These are phyloP conservation scores for Pachyuromys duprasi DNA, from an alignment of 2,797 vertebrate genomes.

Conservation along the genomic window DNA sequence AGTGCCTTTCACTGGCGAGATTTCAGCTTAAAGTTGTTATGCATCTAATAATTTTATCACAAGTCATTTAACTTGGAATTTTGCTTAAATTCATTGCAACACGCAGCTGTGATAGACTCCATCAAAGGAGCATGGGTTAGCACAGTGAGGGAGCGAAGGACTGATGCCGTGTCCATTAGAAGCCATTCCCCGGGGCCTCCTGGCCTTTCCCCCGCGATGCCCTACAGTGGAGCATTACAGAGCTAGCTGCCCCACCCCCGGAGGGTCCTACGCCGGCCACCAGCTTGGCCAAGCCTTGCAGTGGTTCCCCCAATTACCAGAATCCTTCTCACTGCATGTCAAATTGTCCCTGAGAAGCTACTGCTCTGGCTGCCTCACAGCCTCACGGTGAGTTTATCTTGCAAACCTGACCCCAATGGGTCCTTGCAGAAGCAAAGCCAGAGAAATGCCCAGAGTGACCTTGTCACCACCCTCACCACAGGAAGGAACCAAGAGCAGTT, in stretches of 20 bases:
- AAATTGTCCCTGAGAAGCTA: not conserved
- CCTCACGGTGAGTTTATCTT: slow-evolving; percentile 70
- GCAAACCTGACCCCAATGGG: slow-evolving; percentile 32
- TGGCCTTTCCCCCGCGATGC: not conserved
- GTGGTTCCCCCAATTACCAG: rapidly evolving
- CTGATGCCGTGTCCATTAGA: slow-evolving; percentile 26
- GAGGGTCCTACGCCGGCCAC: not conserved
- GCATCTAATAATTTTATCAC: slow-evolving; percentile 73
- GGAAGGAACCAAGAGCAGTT: not conserved
- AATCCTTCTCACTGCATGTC: rapidly evolving
- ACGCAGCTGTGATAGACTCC: slow-evolving; percentile 72
- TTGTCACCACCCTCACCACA: rapidly evolving
- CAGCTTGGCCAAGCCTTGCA: rapidly evolving
- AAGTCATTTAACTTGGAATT: slow-evolving; percentile 74
- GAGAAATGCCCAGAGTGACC: not conserved
- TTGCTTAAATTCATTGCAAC: slow-evolving; percentile 71
- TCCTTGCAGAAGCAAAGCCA: slow-evolving; percentile 20
- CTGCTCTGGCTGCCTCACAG: rapidly evolving
- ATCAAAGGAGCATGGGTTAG: not conserved
- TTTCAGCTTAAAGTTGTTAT: slow-evolving; percentile 64
- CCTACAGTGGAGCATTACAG: not conserved
- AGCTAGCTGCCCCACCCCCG: no score
- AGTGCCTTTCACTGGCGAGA: slow-evolving; percentile 67
- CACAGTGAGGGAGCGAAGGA: not conserved
- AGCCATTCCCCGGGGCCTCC: slow-evolving; percentile 55